A percentile compares a stretch with the other conserved stretches of the same genome.
These are phyloP conservation scores for Odontamblyopus lacepedii DNA, from an alignment of 2,797 vertebrate genomes.

Conservation along the genomic window DNA sequence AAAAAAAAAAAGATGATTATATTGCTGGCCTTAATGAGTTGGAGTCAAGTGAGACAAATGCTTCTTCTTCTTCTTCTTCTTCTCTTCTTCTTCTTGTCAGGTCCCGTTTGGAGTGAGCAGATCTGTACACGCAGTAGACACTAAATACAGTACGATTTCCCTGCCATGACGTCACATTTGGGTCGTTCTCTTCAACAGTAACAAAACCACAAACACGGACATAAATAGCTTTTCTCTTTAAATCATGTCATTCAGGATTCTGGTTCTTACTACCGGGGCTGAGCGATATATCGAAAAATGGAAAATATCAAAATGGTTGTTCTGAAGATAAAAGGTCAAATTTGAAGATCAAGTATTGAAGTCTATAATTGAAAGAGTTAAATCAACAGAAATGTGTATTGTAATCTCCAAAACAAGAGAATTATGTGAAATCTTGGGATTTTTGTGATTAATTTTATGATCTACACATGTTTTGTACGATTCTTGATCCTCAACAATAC, in stretches of 20 bases:
- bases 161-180: conserved; percentile 74
- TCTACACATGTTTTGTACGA: too few species aligned
- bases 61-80: neutral
- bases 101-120: conserved; percentile 65
- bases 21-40: conserved; percentile 78
- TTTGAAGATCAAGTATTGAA: too few species aligned
- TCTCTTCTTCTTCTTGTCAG: conserved; percentile 32
- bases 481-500: too few species aligned
- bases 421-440: too few species aligned
- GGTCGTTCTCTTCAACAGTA: conserved; percentile 68
- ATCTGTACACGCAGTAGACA: conserved; percentile 38
- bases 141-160: conserved; percentile 74
- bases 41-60: conserved; percentile 57
- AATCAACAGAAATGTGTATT: too few species aligned
- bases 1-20: conserved; percentile 61
- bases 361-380: too few species aligned
- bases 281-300: too few species aligned
- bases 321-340: too few species aligned
- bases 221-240: conserved; percentile 84
- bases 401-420: too few species aligned
- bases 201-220: conserved; percentile 75
- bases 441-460: too few species aligned
- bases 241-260: conserved; percentile 71
- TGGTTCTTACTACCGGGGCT: conserved; percentile 65
- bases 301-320: too few species aligned